Evolutionary conservation across 2,797 vertebrate genomes (phyloP), one percentile per base, ranked within the genome.

Genomic region (Gadopsis bispinosus): DNA sequence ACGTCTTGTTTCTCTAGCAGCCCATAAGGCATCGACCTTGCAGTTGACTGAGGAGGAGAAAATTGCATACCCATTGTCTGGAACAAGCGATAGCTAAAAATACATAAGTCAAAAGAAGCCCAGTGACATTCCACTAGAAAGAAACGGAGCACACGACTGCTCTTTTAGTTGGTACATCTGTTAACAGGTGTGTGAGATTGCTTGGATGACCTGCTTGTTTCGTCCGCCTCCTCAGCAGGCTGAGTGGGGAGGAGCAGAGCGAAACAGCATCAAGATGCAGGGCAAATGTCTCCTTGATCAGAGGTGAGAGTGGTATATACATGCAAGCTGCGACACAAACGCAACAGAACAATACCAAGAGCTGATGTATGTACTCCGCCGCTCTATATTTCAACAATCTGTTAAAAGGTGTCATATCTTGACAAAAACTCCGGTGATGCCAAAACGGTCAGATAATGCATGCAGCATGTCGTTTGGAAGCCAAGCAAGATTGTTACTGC

Each of bases 261-360:
- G 17, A 64, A 69, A 64, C 54, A n/a, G 77, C 75, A 79, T 87
- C 72, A 81, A 77, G 77, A 88, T 55, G 78, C 69, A 74, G 76
- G 75, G 39, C 60, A 75, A 87, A 86, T 54, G 78, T 79, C 80
- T 87, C 82, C 80, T 88, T 82, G 81, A 85, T 89, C 81, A 81
- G 80, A 91, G 83, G 81, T 78, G 80, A 86, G 74, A 65, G 55
- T 35, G 67, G 81, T 79, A 56, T 31, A 65, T 39, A 54, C 69
- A 68, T 47, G 13, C 63, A 73, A 3, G 33, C 56, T 41, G 69
- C 11, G 31, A 71, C 56, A 74, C 41, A 19, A 75, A 51, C 51
- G 63, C 41, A 68, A 75, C 22, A 19, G 43, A 77, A 76, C 5
- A 45, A 68, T 69, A 72, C 50, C 8, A 20, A 76, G 67, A 72